phyloP scores from a whole-genome alignment of 2,797 vertebrate genomes.

The Morelia viridis region DNA sequence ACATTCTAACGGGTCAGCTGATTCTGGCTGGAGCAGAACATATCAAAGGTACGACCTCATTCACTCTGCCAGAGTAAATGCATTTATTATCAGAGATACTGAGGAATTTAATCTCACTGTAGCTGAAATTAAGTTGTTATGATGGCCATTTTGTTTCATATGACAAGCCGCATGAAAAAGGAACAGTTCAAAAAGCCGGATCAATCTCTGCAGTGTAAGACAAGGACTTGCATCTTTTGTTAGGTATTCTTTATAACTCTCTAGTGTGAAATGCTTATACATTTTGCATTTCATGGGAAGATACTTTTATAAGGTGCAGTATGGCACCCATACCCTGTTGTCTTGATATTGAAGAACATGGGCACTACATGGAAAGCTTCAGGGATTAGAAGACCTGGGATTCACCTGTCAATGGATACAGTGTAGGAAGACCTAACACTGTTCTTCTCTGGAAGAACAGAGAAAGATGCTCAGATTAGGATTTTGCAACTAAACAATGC shows the following conservation, averaged over 20 bases:
- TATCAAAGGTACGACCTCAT: neutral
- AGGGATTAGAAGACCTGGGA: neutral
- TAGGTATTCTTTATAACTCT: neutral
- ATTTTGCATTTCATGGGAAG: too few species aligned
- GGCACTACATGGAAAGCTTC: too few species aligned
- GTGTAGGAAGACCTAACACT: neutral
- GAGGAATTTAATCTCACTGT: neutral
- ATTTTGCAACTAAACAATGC: neutral
- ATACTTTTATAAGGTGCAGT: neutral
- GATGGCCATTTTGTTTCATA: neutral
- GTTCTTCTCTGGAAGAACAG: neutral
- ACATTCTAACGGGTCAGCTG: neutral
- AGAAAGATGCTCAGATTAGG: neutral
- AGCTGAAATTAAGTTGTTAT: neutral
- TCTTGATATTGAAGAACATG: neutral
- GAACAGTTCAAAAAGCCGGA: neutral
- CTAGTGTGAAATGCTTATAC: neutral
- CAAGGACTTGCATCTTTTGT: neutral
- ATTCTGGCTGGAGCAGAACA: neutral
- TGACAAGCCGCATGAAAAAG: neutral
- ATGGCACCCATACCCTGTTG: neutral
- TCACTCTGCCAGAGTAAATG: neutral
- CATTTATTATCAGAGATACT: neutral
- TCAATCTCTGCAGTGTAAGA: neutral
- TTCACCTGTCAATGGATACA: neutral